Evolutionary conservation across 2,888 invertebrate genomes (phyloP).

Genomic region (Eristalis arbustorum): DNA sequence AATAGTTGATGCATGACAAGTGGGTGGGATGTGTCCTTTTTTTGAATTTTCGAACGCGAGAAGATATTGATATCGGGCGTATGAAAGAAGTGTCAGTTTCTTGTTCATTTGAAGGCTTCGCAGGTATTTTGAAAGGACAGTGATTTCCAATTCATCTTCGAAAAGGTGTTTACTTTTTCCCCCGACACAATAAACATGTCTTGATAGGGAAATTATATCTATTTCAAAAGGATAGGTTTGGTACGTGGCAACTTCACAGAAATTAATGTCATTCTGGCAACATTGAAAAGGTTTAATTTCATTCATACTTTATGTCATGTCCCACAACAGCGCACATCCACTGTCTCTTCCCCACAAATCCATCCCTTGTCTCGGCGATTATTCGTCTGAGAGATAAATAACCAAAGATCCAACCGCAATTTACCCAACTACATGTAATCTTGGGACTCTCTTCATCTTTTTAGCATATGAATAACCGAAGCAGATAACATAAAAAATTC

Average conservation of each 20-base stretch:
- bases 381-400: not conserved
- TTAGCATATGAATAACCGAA: not conserved
- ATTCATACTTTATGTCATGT: not conserved
- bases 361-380: not conserved
- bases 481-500: not conserved
- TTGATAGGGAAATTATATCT: too few relatives aligned
- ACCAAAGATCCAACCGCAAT: not conserved
- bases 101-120: too few relatives aligned
- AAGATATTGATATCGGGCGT: not conserved
- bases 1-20: conserved; percentile 21
- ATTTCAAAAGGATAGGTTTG: too few relatives aligned
- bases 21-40: not conserved
- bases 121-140: not conserved
- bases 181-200: too few relatives aligned
- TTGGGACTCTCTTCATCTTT: not conserved
- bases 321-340: not conserved
- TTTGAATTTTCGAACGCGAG: not conserved
- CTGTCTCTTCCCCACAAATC: not conserved
- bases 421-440: not conserved
- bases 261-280: too few relatives aligned
- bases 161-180: too few relatives aligned
- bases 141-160: too few relatives aligned
- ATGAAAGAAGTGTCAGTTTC: not conserved
- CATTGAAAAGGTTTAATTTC: too few relatives aligned
- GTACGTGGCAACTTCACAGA: too few relatives aligned